A percentile compares a stretch with the other conserved stretches of the same genome.
These are phyloP conservation scores for Coranthus polyacanthus DNA, from an alignment of 2,797 vertebrate species.

Conservation along the genomic window DNA sequence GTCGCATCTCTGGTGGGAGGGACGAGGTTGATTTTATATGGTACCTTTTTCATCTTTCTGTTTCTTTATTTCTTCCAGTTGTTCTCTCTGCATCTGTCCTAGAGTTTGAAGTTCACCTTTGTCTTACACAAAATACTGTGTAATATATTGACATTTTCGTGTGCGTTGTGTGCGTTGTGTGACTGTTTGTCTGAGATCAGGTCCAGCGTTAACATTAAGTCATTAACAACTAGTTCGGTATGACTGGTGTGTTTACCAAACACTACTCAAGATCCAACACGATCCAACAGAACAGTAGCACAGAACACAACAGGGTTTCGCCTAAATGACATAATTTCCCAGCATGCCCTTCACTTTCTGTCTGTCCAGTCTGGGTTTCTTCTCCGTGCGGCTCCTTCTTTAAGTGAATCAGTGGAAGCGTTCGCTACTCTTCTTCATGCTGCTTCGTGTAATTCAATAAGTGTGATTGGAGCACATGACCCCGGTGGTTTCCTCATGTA, in stretches of 20 bases:
- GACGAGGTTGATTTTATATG: no score
- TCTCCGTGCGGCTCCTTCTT: conserved; percentile 7
- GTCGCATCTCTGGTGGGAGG: no score
- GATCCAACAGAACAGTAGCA: not conserved
- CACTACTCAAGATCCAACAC: not conserved
- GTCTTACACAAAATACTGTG: no score
- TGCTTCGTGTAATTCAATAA: conserved; percentile 62
- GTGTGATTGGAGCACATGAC: conserved; percentile 69
- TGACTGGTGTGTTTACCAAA: conserved; percentile 3
- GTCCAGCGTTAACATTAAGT: conserved; percentile 15
- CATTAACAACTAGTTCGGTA: conserved; percentile 5
- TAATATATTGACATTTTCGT: no score
- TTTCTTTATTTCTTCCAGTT: no score
- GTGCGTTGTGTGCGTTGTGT: no score
- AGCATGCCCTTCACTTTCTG: conserved; percentile 8
- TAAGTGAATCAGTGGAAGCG: conserved; percentile 21
- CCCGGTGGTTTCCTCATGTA: conserved; percentile 7
- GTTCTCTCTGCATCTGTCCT: no score
- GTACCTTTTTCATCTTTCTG: no score
- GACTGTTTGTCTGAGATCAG: no score
- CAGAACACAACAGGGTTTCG: fast-evolving
- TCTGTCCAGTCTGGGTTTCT: conserved; percentile 1
- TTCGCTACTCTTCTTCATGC: conserved; percentile 14
- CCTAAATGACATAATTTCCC: conserved; percentile 6
- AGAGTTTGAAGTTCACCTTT: no score